Conservation (phyloP, 2,888 invertebrate species). For the Standfussiana lucernea region DNA sequence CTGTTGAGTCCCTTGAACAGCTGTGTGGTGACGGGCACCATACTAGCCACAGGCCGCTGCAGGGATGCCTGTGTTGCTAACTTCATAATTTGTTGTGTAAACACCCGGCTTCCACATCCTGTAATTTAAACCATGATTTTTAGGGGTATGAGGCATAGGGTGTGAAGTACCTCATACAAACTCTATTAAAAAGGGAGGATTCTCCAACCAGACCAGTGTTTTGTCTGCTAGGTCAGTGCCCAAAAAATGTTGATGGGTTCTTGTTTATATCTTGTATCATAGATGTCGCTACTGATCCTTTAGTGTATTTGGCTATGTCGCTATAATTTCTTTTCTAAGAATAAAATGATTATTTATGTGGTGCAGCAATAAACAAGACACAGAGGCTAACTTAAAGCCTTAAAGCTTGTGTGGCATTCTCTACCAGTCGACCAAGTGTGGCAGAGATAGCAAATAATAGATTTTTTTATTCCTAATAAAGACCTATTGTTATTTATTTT, state of each 20-base stretch:
- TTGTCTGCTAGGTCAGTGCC: neutral
- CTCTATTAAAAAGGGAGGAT: neutral
- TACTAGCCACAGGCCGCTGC: slow-evolving; percentile 69
- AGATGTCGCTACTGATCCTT: neutral
- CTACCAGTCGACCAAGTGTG: neutral
- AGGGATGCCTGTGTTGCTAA: slow-evolving; percentile 77
- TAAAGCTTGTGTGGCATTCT: too few species aligned
- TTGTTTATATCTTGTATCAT: neutral
- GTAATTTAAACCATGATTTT: slow-evolving; percentile 58
- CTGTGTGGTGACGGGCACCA: slow-evolving; percentile 71
- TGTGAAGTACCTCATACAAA: neutral
- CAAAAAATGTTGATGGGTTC: neutral
- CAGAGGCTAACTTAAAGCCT: too few species aligned
- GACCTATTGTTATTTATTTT: too few species aligned
- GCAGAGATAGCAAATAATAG: neutral
- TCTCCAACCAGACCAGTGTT: neutral
- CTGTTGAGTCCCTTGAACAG: slow-evolving; percentile 72
- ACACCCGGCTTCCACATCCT: slow-evolving; percentile 78
- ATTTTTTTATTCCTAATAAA: too few species aligned
- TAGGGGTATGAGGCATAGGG: neutral
- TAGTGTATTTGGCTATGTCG: neutral
- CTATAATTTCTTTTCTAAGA: neutral
- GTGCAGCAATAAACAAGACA: too few species aligned
- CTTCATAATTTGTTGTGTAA: slow-evolving; percentile 80
- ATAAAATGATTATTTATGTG: neutral